Percentiles rank a stretch among this genome's conserved stretches.
These are phyloP conservation scores for Vultur gryphus DNA, from an alignment of 2,797 vertebrate species.

Conservation along the genomic window DNA sequence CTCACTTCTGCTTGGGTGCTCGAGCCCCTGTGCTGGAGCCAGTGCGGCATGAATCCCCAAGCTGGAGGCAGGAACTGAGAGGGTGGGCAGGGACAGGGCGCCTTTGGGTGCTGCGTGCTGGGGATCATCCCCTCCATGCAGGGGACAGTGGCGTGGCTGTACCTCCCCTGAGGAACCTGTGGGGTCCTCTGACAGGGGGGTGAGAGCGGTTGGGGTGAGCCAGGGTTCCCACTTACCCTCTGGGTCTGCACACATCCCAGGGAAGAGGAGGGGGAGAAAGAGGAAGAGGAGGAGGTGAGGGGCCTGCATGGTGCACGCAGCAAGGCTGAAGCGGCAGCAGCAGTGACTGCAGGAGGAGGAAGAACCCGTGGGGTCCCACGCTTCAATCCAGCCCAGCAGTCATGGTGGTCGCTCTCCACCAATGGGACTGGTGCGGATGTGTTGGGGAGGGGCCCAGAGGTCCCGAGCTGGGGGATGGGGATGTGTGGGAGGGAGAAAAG, in stretches of 20 bases:
- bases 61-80: not conserved
- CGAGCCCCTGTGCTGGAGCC: not conserved
- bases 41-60: not conserved
- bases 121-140: not conserved
- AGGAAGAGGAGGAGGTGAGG: not conserved
- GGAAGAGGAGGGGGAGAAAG: not conserved
- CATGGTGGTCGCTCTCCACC: not conserved
- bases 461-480: not conserved
- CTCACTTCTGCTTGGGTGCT: not conserved
- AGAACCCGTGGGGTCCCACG: not conserved
- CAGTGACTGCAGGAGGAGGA: not conserved
- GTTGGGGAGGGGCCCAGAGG: not conserved
- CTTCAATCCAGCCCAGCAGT: not conserved
- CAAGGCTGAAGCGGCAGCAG: not conserved
- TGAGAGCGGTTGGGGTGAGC: not conserved
- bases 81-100: not conserved
- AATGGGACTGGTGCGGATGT: not conserved
- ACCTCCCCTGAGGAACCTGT: not conserved
- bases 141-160: not conserved
- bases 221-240: conserved; percentile 22
- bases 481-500: not conserved
- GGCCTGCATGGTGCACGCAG: not conserved
- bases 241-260: not conserved
- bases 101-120: not conserved
- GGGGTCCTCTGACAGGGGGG: not conserved